Conservation (phyloP, 35 echinoderm and acorn worm species). For the Hemicentrotus pulcherrimus region DNA sequence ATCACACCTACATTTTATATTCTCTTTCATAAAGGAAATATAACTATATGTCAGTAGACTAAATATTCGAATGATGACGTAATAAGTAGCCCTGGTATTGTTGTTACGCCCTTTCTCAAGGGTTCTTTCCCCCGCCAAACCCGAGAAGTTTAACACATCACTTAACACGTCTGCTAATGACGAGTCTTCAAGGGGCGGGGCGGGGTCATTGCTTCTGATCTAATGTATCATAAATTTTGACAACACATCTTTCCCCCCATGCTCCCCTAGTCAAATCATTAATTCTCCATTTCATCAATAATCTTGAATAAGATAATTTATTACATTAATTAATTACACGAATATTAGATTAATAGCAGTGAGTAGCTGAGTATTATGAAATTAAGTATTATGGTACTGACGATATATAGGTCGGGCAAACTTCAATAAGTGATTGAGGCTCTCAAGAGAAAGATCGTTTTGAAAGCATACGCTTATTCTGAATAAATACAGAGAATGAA, state of each 20-base stretch:
- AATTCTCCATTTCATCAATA: background rate
- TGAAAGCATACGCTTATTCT: background rate
- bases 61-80: background rate
- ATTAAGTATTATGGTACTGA: background rate
- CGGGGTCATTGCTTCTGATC: background rate
- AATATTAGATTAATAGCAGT: too few relatives aligned
- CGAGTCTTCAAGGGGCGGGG: background rate
- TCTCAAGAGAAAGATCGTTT: background rate
- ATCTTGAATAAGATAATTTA: background rate
- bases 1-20: too few relatives aligned
- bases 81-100: background rate
- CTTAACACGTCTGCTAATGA: background rate
- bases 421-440: background rate
- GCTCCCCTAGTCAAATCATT: too few relatives aligned
- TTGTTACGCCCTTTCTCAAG: constrained; percentile 6
- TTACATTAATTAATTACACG: too few relatives aligned
- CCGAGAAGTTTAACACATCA: background rate
- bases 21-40: too few relatives aligned
- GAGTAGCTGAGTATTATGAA: too few relatives aligned
- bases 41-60: too few relatives aligned
- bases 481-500: background rate
- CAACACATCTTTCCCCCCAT: background rate
- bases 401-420: background rate
- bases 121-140: background rate
- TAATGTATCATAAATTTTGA: background rate